Conservation (phyloP, 2,113 vertebrate genomes). For the Polypterus senegalus region DNA sequence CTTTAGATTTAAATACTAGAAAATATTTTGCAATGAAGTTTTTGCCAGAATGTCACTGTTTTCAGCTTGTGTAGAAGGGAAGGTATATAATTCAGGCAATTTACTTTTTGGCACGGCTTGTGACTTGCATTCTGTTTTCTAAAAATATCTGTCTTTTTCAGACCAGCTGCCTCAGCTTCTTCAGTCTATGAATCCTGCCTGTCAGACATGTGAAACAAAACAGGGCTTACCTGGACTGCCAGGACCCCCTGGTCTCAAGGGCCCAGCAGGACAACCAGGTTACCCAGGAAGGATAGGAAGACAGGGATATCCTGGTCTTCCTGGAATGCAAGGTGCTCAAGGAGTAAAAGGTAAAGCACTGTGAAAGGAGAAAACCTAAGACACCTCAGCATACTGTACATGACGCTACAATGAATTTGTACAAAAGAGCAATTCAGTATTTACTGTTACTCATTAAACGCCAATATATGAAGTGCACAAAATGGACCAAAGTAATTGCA, state of each 20-base stretch:
- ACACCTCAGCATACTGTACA: no score
- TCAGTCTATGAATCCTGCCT: slow-evolving; percentile 36
- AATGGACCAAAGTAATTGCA: no score
- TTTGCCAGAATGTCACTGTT: no score
- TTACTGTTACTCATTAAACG: not conserved
- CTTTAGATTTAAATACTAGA: no score
- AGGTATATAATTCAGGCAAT: no score
- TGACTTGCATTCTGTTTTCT: slow-evolving; percentile 1
- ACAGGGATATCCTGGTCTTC: slow-evolving; percentile 47
- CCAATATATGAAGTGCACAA: not conserved
- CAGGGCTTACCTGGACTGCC: slow-evolving; percentile 46
- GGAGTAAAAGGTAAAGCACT: slow-evolving; percentile 51
- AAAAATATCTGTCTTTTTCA: slow-evolving; percentile 9
- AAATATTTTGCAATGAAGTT: no score
- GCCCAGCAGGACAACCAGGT: slow-evolving; percentile 41
- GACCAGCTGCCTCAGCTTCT: slow-evolving; percentile 51
- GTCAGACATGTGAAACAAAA: slow-evolving; percentile 38
- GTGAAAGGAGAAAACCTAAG: no score
- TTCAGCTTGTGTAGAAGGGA: no score
- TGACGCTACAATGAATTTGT: no score
- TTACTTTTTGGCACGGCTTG: no score
- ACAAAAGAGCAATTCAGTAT: not conserved
- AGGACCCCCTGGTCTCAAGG: slow-evolving; percentile 45
- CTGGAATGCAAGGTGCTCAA: slow-evolving; percentile 40
- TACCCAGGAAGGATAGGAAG: slow-evolving; percentile 47